Base-by-base conservation (phyloP, 1,140 invertebrate genomes). In the Listronotus oregonensis region DNA sequence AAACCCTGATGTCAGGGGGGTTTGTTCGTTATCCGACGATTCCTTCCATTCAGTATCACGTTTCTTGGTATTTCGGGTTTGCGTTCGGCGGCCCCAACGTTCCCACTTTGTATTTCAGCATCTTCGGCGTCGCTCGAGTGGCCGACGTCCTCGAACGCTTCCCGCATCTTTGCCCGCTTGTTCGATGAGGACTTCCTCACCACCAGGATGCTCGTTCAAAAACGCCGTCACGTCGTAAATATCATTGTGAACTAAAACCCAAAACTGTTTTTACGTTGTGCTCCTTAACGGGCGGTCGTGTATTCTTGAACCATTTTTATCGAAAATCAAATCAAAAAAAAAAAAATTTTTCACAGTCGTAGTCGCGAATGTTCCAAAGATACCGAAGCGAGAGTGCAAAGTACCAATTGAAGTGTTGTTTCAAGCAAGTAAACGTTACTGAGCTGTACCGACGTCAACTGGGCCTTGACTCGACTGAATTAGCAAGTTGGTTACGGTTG, bases 91-190 rank as follows among this genome's bases (percentile, higher is more conserved):
- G 91, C 90, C 71, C 84, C 60, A 98, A 72, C 82, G 95, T 92
- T 70, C 97, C 97, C 71, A 99, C 89, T 81, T 90, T 89, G 81
- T 91, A 98, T 72, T 94, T 87, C 73, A 88, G 86, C 93, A 98
- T 96, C 82, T 98, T 86, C 68, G 15, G 97, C 97, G 83, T 99
- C 96, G 39, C 87, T 90, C 11, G 96, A 98, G 83, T 99, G 97
- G 12, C 96, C 96, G 70, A 98, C 96, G 84, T 99, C 96, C 83
- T 98, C 95, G 80, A 98, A 99, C 27, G 89, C 81, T 80, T 97
- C 95, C 40, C 12, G 87, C 91, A 82, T 97, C 93, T 72, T 84
- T 84, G 8, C 95, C 95, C 31, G 87, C 90, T 80, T 95, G 91
- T 79, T 99, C 96, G 69, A 98, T 77, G 9, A 99, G 83, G 55